Evolutionary conservation across 2,888 invertebrate genomes (phyloP).

Genomic region (Sarcophaga subvicina): DNA sequence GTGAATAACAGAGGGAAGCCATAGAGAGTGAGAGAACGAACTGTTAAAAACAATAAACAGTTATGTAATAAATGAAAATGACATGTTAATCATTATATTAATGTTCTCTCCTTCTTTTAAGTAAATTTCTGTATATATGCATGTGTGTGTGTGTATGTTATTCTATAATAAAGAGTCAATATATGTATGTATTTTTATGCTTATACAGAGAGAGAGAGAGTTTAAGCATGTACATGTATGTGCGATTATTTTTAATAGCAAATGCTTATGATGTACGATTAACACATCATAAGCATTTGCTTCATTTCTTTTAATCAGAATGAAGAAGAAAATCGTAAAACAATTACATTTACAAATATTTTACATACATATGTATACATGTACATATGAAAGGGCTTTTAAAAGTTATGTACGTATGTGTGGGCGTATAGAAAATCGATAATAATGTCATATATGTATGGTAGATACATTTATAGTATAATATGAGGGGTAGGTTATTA

Average conservation of each 20-base stretch:
- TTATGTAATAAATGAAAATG: constrained; percentile 52
- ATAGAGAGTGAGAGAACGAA: not conserved
- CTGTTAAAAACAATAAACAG: not conserved
- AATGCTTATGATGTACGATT: constrained; percentile 38
- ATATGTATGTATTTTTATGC: not conserved
- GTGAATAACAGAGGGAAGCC: not conserved
- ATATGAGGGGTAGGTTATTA: not conserved
- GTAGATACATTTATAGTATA: not conserved
- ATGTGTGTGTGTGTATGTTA: not conserved
- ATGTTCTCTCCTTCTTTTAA: not conserved
- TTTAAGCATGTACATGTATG: not conserved
- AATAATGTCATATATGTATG: not conserved
- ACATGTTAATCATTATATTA: constrained; percentile 52
- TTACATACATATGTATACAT: not conserved
- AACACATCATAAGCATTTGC: not conserved
- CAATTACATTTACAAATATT: constrained; percentile 14
- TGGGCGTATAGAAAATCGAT: constrained; percentile 37
- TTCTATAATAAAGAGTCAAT: not conserved
- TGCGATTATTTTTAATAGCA: constrained; percentile 15
- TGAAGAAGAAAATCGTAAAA: not conserved
- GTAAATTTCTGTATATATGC: not conserved
- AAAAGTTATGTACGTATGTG: not conserved
- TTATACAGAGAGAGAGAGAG: not conserved
- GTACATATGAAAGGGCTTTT: not conserved
- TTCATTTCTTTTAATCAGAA: not conserved